phyloP scores from a whole-genome alignment of 2,888 invertebrate genomes.

The Trichopoda pennipes region DNA sequence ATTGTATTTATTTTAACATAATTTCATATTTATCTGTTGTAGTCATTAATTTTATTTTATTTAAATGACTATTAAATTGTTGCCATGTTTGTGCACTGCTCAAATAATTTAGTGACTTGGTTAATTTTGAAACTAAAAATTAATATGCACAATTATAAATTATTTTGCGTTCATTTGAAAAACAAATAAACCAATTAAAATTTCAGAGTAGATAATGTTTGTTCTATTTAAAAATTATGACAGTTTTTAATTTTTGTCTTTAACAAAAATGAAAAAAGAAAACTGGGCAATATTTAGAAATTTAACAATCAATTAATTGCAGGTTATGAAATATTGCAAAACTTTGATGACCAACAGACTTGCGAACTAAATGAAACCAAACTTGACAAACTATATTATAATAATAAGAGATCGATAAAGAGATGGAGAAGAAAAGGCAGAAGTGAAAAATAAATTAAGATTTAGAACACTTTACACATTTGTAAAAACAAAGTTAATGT shows the following conservation, averaged over 20 bases:
- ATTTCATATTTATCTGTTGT: background rate
- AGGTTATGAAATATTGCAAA: too few relatives aligned
- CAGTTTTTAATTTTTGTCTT: too few relatives aligned
- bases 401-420: too few relatives aligned
- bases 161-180: background rate
- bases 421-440: too few relatives aligned
- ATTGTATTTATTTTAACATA: background rate
- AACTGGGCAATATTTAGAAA: too few relatives aligned
- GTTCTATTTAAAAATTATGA: background rate
- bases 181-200: conserved; percentile 22
- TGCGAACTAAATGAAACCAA: too few relatives aligned
- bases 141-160: background rate
- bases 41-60: conserved; percentile 1
- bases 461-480: too few relatives aligned
- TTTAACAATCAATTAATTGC: too few relatives aligned
- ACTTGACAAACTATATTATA: too few relatives aligned
- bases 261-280: background rate
- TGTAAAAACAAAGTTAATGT: too few relatives aligned
- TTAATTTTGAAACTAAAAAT: conserved; percentile 9
- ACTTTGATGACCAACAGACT: too few relatives aligned
- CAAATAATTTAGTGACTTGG: background rate
- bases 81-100: background rate
- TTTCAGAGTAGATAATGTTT: background rate
- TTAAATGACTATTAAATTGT: conserved; percentile 1
- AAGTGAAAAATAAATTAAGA: too few relatives aligned